Conservation (phyloP, 2,113 vertebrate species). For the Mola mola region DNA sequence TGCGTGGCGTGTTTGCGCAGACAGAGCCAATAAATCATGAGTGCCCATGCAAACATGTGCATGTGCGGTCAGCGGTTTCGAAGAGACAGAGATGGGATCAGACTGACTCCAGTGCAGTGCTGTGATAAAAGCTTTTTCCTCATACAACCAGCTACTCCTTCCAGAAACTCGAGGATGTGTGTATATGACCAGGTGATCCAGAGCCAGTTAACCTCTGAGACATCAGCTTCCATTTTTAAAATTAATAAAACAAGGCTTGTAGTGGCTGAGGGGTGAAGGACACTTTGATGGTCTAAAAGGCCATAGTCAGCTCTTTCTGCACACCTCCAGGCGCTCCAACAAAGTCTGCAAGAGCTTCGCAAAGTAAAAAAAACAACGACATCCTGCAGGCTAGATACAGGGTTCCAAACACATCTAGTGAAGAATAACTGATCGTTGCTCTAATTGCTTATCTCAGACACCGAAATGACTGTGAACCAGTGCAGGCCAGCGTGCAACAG, state of each 20-base stretch:
- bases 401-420: no score
- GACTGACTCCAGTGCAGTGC: slow-evolving; percentile 13
- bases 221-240: slow-evolving; percentile 5
- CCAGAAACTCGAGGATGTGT: slow-evolving; percentile 12
- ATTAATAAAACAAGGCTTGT: slow-evolving; percentile 4
- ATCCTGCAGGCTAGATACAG: no score
- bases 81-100: slow-evolving; percentile 12
- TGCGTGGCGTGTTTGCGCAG: not conserved
- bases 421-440: no score
- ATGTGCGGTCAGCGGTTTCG: slow-evolving; percentile 33
- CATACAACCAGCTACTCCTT: not conserved
- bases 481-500: no score
- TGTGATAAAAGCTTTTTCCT: not conserved
- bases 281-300: no score
- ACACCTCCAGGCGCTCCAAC: no score
- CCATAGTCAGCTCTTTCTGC: no score
- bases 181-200: not conserved
- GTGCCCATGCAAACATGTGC: slow-evolving; percentile 22
- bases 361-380: no score
- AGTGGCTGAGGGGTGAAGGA: no score
- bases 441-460: no score
- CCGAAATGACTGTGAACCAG: no score
- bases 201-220: slow-evolving; percentile 6
- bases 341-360: no score
- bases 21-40: slow-evolving; percentile 2